Evolutionary conservation across 2,797 vertebrate species (phyloP), one percentile per base, ranked within the genome.

Genomic region (Cyprinodon diabolis): DNA sequence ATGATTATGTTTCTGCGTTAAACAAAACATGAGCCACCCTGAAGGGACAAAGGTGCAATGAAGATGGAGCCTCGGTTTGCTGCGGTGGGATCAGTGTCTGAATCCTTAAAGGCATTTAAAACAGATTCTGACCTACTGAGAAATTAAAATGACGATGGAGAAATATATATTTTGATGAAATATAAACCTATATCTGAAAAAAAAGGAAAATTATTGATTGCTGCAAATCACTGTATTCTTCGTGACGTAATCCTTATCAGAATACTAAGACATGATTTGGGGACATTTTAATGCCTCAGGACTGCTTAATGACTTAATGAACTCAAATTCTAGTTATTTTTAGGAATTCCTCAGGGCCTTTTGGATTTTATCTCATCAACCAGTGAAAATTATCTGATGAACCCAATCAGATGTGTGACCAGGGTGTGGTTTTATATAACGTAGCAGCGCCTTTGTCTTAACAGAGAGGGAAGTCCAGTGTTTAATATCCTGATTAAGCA

Each of bases 51-150:
- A 0, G 58, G 52, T 6, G 10, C 37, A 11, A 49, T 71, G 72
- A 72, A 79, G 82, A 87, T 69, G 52, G 45, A 15, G 74, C 85
- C 69, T 72, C 84, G 15, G 57, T 91, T 84, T 89, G 87, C 79
- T 60, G 19, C 57, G 71, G 48, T 81, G 67, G 86, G 89, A 89
- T 90, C 87, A 85, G 77, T 45, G 58, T 19, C 4, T 70, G 80
- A 87, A 85, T 85, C 87, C 81, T 79, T 84, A 55, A 75, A 74
- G 23, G 81, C 79, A 84, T 78, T 78, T 73, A 83, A 80, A 71
- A 79, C 69, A 60, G 72, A 77, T 75, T 80, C 70, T 78, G 86
- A 83, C 72, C 69, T 75, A 30, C 69, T 75, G 15, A 83, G 43
- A 70, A 78, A 81, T 81, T 85, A 63, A 85, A 85, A 84, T 85